Conservation (phyloP, 2,797 vertebrate species). For the Babyrousa celebensis region DNA sequence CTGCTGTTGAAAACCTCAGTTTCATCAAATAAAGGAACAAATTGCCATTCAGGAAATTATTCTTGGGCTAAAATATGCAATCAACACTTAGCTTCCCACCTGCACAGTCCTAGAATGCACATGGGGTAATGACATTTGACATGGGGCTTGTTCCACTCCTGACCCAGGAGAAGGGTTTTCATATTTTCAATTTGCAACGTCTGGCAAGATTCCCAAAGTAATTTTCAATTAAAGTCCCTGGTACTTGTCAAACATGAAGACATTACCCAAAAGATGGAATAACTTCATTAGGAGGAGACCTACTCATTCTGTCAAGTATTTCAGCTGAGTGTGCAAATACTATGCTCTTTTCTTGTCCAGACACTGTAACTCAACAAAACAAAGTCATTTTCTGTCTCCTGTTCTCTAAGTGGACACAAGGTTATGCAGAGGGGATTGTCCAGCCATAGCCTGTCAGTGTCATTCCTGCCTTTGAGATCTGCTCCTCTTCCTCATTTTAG, state of each 20-base stretch:
- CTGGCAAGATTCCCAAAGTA: constrained; percentile 92
- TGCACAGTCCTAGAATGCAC: constrained; percentile 89
- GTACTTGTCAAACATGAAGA: constrained; percentile 93
- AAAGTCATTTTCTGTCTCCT: constrained; percentile 73
- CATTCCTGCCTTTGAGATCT: background rate
- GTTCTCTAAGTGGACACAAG: background rate
- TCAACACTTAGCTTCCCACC: constrained; percentile 91
- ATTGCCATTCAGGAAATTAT: constrained; percentile 90
- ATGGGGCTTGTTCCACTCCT: constrained; percentile 90
- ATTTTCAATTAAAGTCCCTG: constrained; percentile 93
- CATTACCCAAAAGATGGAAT: constrained; percentile 90
- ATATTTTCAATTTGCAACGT: constrained; percentile 90
- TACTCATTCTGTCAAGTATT: constrained; percentile 72
- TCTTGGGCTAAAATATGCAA: constrained; percentile 89
- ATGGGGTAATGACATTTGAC: constrained; percentile 90
- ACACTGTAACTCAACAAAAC: constrained; percentile 49
- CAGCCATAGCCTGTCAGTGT: background rate
- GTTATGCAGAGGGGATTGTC: background rate
- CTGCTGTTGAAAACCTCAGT: constrained; percentile 87
- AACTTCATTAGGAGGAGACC: constrained; percentile 91
- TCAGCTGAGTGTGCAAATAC: constrained; percentile 77
- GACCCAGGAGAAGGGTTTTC: constrained; percentile 90
- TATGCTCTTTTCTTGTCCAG: constrained; percentile 72
- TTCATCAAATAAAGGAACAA: constrained; percentile 89
- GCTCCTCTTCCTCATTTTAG: background rate